Evolutionary conservation across 2,797 vertebrate species (phyloP), one percentile per base, ranked within the genome.

Genomic region (Acanthurus leucopareius): DNA sequence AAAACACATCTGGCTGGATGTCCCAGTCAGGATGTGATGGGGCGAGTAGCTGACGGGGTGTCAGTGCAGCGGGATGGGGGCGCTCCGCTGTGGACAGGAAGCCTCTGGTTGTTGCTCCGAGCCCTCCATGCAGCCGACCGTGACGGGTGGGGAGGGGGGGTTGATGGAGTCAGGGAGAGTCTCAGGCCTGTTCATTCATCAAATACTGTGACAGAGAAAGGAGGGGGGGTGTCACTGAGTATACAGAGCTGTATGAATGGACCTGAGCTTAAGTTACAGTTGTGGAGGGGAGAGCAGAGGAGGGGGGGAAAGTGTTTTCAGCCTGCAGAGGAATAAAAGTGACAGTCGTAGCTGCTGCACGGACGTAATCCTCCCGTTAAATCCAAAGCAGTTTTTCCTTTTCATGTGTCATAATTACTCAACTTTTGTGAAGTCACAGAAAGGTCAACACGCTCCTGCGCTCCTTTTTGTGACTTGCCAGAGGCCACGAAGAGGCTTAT

Each of bases 121-220:
- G 78, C 28, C 67, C 63, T 76, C 42, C 56, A 68, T 69, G 47
- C 60, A 73, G 62, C 48, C 8, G 47, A 54, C 52, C 17, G 16
- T 8, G 76, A 76, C 22, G 69, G 53, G 10, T 10, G 40, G 52
- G 28, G 3, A 6, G 1, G 2, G 25, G 7, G 80, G 13, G 19
- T 13, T 14, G 14, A 75, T 40, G 10, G 67, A 65, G 25, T 53
- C 38, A 51, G 28, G 28, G 28, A 28, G 77, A 68, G 63, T 66
- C 86, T 84, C 64, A 79, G 60, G 85, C 69, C 73, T 80, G 83
- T 93, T 94, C 92, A 92, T 93, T 91, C 93, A 93, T 95, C 94
- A 75, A 58, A 87, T 10, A 40, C 93, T 95, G 95, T 94, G 95
- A 96, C 88, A 69, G 76, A 62, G 86, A 85, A 11, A 7, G 13